Evolutionary conservation across 2,797 vertebrate species (phyloP).

Genomic region (Centroberyx gerrardi): DNA sequence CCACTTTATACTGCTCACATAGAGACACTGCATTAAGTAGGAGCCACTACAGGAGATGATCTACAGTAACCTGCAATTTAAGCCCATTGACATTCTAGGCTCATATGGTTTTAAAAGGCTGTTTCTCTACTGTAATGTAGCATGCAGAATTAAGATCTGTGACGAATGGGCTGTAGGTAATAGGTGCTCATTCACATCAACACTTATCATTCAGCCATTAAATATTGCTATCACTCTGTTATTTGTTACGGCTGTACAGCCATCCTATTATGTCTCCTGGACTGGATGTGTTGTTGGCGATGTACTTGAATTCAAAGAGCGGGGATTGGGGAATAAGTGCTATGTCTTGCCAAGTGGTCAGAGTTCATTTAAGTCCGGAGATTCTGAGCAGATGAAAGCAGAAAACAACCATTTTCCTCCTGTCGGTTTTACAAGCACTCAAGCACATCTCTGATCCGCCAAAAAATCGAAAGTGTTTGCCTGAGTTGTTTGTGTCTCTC

Average conservation of each 20-base stretch:
- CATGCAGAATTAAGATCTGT: background rate
- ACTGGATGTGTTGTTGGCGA: conserved; percentile 3
- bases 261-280: background rate
- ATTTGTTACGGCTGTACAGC: background rate
- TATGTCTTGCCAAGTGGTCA: conserved; percentile 15
- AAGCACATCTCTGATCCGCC: background rate
- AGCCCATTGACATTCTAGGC: background rate
- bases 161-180: background rate
- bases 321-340: background rate
- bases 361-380: conserved; percentile 21
- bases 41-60: background rate
- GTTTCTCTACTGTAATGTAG: background rate
- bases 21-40: background rate
- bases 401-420: conserved; percentile 2
- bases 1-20: conserved; percentile 13
- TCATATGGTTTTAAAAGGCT: conserved; percentile 8
- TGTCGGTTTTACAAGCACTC: background rate
- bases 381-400: conserved; percentile 7
- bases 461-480: background rate
- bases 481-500: background rate
- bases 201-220: conserved; percentile 1
- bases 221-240: background rate
- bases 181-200: conserved; percentile 1
- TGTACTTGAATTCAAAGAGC: background rate
- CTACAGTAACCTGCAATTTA: background rate